Conservation (phyloP, 2,888 invertebrate species). For the Cinara cedri region DNA sequence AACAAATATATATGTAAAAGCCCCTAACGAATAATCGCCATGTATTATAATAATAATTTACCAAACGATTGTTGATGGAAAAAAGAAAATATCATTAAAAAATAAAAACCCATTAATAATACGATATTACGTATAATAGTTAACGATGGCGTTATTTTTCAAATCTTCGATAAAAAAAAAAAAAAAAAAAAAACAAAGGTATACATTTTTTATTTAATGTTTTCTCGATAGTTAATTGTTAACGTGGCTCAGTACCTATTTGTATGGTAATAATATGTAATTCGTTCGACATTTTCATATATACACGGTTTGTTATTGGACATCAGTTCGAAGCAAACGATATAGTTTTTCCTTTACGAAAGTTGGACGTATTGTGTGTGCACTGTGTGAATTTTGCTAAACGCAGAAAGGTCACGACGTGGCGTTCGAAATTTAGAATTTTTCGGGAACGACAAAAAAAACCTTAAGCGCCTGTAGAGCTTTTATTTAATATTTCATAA, state of each 20-base stretch:
- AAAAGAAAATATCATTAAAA: constrained; percentile 17
- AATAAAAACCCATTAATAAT: constrained; percentile 16
- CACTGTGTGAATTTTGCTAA: too few species aligned
- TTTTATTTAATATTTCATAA: too few species aligned
- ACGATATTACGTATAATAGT: too few species aligned
- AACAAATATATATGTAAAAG: constrained; percentile 13
- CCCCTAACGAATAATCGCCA: constrained; percentile 12
- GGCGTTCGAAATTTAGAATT: too few species aligned
- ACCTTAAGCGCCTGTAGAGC: too few species aligned
- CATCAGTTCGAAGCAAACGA: constrained; percentile 32
- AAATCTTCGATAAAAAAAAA: too few species aligned
- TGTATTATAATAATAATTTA: constrained; percentile 15
- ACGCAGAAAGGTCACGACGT: too few species aligned
- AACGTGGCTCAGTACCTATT: background rate
- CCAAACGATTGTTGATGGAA: constrained; percentile 2
- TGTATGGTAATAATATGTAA: too few species aligned
- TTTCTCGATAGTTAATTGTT: background rate
- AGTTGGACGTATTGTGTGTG: background rate
- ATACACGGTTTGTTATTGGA: constrained; percentile 29
- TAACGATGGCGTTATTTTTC: constrained; percentile 13
- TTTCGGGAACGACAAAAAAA: too few species aligned
- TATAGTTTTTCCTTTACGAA: background rate
- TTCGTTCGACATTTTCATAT: constrained; percentile 38
- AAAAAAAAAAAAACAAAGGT: background rate
- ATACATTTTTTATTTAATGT: background rate